phyloP scores from a whole-genome alignment of 2,888 invertebrate genomes.

The Melitaea athalia region DNA sequence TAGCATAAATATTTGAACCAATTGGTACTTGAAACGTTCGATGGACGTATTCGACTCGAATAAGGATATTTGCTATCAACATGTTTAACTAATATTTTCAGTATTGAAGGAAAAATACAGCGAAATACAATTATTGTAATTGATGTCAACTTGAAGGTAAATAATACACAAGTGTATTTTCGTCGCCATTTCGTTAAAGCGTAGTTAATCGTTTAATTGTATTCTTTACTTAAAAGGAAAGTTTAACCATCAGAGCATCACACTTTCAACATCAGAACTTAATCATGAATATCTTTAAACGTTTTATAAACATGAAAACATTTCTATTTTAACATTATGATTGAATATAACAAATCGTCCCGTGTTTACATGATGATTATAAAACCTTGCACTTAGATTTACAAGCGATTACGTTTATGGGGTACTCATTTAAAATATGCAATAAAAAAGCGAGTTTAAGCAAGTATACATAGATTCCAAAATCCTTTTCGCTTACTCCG shows the following conservation, averaged over 20 bases:
- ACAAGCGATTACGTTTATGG: background rate
- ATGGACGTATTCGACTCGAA: background rate
- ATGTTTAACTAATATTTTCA: too few relatives aligned
- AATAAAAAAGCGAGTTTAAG: background rate
- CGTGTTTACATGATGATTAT: constrained; percentile 3
- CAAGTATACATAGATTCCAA: background rate
- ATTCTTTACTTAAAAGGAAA: too few relatives aligned
- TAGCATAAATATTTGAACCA: constrained; percentile 10
- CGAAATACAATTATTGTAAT: too few relatives aligned
- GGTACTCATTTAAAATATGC: background rate
- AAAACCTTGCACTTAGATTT: constrained; percentile 10
- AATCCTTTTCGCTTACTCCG: background rate
- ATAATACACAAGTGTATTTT: too few relatives aligned
- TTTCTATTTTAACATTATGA: background rate
- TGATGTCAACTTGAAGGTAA: too few relatives aligned
- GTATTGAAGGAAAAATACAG: too few relatives aligned
- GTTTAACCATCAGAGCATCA: background rate
- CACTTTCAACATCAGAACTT: background rate
- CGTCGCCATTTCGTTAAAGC: too few relatives aligned
- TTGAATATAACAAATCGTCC: background rate
- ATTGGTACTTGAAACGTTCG: background rate
- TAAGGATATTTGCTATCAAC: background rate
- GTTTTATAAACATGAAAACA: background rate
- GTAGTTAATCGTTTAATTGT: too few relatives aligned
- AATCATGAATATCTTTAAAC: background rate